These are phyloP conservation scores for Protophormia terraenovae DNA, from an alignment of 2,888 invertebrate species.

Conservation along the genomic window DNA sequence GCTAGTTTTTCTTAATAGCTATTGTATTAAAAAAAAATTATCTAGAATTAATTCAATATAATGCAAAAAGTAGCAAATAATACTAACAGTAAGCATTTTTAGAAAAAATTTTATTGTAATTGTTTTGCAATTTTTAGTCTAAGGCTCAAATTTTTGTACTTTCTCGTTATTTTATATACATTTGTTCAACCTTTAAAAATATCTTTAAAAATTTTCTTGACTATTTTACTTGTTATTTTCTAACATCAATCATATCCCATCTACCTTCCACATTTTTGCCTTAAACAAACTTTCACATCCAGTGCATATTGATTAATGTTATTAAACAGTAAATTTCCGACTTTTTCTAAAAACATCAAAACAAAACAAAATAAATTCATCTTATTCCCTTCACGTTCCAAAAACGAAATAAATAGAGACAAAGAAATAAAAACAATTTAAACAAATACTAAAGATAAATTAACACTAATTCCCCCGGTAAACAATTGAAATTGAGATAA, in stretches of 20 bases:
- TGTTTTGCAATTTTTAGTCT: too few relatives aligned
- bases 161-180: too few relatives aligned
- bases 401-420: background rate
- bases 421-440: conserved; percentile 51
- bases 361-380: background rate
- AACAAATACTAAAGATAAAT: conserved; percentile 64
- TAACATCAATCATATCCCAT: conserved; percentile 2
- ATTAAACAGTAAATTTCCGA: background rate
- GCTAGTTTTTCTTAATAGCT: too few relatives aligned
- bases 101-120: too few relatives aligned
- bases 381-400: conserved; percentile 42
- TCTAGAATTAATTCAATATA: too few relatives aligned
- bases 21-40: too few relatives aligned
- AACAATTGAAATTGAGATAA: conserved; percentile 60
- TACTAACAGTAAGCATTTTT: too few relatives aligned
- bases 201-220: background rate
- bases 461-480: conserved; percentile 62
- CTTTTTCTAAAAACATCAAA: background rate
- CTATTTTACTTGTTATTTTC: background rate
- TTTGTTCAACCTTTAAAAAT: too few relatives aligned
- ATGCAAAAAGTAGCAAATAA: too few relatives aligned
- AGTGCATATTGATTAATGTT: conserved; percentile 17
- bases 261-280: background rate
- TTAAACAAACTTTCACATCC: background rate
- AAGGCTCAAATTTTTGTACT: too few relatives aligned